Evolutionary conservation across 2,888 invertebrate genomes (phyloP).

Genomic region (Caenorhabditis wallacei): DNA sequence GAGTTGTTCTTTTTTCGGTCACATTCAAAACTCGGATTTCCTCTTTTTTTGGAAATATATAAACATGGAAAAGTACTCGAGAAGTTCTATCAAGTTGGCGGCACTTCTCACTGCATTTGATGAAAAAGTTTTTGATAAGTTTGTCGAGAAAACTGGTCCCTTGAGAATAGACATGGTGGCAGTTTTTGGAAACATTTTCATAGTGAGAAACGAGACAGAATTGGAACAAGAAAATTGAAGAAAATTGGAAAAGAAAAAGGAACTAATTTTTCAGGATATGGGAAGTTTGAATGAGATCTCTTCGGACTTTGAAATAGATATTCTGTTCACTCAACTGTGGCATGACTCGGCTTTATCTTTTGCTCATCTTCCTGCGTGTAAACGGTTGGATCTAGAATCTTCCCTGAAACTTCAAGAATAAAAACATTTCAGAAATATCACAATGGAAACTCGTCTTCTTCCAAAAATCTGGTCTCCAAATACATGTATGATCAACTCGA

Average conservation of each 20-base stretch:
- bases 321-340: conserved; percentile 83
- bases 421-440: conserved; percentile 77
- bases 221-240: conserved; percentile 12
- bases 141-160: conserved; percentile 58
- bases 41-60: not conserved
- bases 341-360: conserved; percentile 81
- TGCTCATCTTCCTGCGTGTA: conserved; percentile 75
- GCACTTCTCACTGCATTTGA: conserved; percentile 51
- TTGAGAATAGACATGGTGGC: conserved; percentile 23
- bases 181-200: conserved; percentile 59
- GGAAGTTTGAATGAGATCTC: conserved; percentile 83
- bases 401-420: not conserved
- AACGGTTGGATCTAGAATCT: conserved; percentile 55
- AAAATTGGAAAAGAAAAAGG: conserved; percentile 7
- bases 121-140: conserved; percentile 66
- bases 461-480: conserved; percentile 83
- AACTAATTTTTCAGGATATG: conserved; percentile 79
- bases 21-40: conserved; percentile 16
- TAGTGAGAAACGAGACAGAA: conserved; percentile 3
- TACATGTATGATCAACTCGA: conserved; percentile 83
- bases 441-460: conserved; percentile 80
- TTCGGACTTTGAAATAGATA: conserved; percentile 83
- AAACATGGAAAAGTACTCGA: not conserved
- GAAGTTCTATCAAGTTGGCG: conserved; percentile 51
- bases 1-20: conserved; percentile 24